These are phyloP conservation scores for Bedellia somnulentella DNA, from an alignment of 2,888 invertebrate genomes.

Conservation along the genomic window DNA sequence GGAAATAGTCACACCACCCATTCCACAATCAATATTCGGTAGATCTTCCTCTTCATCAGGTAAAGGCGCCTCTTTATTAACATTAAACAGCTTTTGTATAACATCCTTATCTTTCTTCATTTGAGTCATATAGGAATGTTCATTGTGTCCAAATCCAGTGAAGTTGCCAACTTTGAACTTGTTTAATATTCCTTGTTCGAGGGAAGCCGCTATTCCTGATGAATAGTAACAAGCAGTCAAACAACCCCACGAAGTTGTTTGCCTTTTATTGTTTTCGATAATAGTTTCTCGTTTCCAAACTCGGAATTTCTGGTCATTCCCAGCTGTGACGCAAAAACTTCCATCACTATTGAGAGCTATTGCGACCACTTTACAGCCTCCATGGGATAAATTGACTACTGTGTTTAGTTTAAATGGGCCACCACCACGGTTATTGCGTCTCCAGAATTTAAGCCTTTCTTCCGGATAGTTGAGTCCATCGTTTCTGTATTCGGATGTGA, in stretches of 20 bases:
- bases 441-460: constrained; percentile 47
- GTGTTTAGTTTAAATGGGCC: constrained; percentile 37
- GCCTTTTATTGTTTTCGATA: constrained; percentile 3
- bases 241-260: constrained; percentile 26
- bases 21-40: constrained; percentile 18
- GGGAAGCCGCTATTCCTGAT: constrained; percentile 30
- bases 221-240: constrained; percentile 49
- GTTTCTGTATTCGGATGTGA: constrained; percentile 46
- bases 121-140: constrained; percentile 23
- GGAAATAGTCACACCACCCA: constrained; percentile 48
- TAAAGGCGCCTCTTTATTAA: constrained; percentile 28
- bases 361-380: constrained; percentile 38
- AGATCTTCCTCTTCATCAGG: constrained; percentile 14
- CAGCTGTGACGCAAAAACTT: constrained; percentile 43
- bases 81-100: constrained; percentile 27
- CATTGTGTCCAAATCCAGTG: constrained; percentile 9
- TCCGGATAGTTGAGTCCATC: constrained; percentile 43
- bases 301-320: constrained; percentile 42
- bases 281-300: constrained; percentile 34
- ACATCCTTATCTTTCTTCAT: constrained; percentile 18
- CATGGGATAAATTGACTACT: constrained; percentile 43
- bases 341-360: constrained; percentile 32
- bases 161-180: constrained; percentile 25
- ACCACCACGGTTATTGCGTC: constrained; percentile 15
- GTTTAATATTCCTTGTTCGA: constrained; percentile 31